These are phyloP conservation scores for Pao palembangensis DNA, from an alignment of 2,113 vertebrate species.

Conservation along the genomic window DNA sequence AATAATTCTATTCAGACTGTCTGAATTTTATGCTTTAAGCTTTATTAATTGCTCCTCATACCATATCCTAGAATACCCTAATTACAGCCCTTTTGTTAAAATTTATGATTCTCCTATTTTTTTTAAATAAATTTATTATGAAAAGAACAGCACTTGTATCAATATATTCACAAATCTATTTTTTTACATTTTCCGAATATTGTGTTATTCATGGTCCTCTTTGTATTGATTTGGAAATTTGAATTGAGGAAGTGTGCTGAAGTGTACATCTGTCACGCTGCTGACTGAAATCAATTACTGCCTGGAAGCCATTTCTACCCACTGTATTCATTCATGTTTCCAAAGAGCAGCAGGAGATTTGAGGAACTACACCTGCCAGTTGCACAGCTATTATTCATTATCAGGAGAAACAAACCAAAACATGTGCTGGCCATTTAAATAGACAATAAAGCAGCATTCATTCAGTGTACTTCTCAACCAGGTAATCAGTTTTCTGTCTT, in stretches of 20 bases:
- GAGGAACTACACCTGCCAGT: conserved; percentile 20
- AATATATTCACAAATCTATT: too few relatives aligned
- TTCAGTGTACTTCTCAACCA: conserved; percentile 47
- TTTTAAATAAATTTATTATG: too few relatives aligned
- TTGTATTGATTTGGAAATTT: background rate
- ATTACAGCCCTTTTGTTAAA: too few relatives aligned
- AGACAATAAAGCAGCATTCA: conserved; percentile 52
- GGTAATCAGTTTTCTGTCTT: conserved; percentile 58
- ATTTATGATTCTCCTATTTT: too few relatives aligned
- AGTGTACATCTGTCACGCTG: conserved; percentile 1
- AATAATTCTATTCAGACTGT: too few relatives aligned
- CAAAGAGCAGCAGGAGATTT: conserved; percentile 6
- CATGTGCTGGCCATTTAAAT: conserved; percentile 24
- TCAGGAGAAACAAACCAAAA: conserved; percentile 35
- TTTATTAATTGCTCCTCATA: too few relatives aligned
- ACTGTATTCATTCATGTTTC: conserved; percentile 1
- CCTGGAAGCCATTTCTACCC: background rate
- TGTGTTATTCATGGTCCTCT: background rate
- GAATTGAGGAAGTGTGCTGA: background rate
- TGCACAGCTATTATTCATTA: conserved; percentile 39
- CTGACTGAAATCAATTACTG: conserved; percentile 3
- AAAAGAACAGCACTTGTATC: too few relatives aligned
- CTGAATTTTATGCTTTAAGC: too few relatives aligned
- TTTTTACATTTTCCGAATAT: too few relatives aligned
- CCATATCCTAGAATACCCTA: too few relatives aligned